These are phyloP conservation scores for Tolypeutes matacus DNA, from an alignment of 2,797 vertebrate species.

Conservation along the genomic window DNA sequence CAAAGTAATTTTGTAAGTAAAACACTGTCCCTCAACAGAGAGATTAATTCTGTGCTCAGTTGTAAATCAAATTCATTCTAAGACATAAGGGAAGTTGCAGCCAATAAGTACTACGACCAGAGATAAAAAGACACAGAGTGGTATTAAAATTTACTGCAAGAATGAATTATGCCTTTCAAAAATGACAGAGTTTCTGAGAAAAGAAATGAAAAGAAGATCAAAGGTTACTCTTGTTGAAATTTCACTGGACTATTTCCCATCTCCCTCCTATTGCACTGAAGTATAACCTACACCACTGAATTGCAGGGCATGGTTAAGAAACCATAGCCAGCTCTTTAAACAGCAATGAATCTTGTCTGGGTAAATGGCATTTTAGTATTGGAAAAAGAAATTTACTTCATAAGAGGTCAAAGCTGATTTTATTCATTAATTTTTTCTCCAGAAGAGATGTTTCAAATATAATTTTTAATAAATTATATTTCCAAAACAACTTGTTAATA, in stretches of 20 bases:
- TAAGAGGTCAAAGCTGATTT: slow-evolving; percentile 1
- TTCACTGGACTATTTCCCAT: background rate
- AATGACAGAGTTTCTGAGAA: background rate
- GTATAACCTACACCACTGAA: background rate
- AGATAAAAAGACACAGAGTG: background rate
- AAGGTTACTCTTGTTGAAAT: background rate
- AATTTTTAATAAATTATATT: background rate
- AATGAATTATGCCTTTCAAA: background rate
- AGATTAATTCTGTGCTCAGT: background rate
- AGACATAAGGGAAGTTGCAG: background rate
- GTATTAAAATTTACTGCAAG: background rate
- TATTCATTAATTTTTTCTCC: slow-evolving; percentile 24
- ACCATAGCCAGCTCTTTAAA: background rate
- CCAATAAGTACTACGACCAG: background rate
- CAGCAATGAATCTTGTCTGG: background rate
- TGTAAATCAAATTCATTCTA: background rate
- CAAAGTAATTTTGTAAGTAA: slow-evolving; percentile 17
- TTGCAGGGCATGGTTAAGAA: slow-evolving; percentile 24
- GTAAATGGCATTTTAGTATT: background rate
- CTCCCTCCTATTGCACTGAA: background rate
- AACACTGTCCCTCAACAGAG: slow-evolving; percentile 13
- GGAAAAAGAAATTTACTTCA: background rate
- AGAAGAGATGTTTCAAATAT: background rate
- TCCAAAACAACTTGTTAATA: background rate
- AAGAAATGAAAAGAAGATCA: background rate